Evolutionary conservation across 1,140 invertebrate genomes (phyloP).

Genomic region (Chionoecetes opilio): DNA sequence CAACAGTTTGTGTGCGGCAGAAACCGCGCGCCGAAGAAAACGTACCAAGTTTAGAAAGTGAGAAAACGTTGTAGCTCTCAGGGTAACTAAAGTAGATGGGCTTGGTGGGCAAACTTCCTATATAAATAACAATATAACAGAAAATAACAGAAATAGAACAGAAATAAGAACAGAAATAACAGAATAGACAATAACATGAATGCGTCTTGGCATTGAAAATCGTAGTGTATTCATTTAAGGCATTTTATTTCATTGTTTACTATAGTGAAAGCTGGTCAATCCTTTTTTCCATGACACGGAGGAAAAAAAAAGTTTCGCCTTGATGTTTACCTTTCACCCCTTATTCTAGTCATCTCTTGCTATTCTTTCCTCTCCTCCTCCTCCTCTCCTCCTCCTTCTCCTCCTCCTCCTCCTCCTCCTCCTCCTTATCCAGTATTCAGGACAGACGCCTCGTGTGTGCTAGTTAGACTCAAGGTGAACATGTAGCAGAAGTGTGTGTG

Average conservation of each 20-base stretch:
- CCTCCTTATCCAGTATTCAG: background rate
- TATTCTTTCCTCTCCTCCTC: background rate
- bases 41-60: background rate
- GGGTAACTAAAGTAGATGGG: background rate
- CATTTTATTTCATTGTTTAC: background rate
- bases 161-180: too few species aligned
- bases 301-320: too few species aligned
- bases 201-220: background rate
- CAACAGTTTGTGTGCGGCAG: too few species aligned
- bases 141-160: too few species aligned
- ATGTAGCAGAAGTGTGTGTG: too few species aligned
- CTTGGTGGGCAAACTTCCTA: too few species aligned
- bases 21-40: background rate
- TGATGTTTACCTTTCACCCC: too few species aligned
- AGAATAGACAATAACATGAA: too few species aligned
- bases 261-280: too few species aligned
- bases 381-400: constrained; percentile 4
- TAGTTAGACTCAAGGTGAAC: background rate
- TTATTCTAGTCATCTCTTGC: too few species aligned
- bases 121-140: too few species aligned
- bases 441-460: background rate
- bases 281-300: too few species aligned
- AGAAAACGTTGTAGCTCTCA: background rate
- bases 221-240: background rate
- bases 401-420: background rate